A percentile compares a stretch with the other conserved stretches of the same genome.
These are phyloP conservation scores for Electrona antarctica DNA, from an alignment of 2,113 vertebrate species.

Conservation along the genomic window DNA sequence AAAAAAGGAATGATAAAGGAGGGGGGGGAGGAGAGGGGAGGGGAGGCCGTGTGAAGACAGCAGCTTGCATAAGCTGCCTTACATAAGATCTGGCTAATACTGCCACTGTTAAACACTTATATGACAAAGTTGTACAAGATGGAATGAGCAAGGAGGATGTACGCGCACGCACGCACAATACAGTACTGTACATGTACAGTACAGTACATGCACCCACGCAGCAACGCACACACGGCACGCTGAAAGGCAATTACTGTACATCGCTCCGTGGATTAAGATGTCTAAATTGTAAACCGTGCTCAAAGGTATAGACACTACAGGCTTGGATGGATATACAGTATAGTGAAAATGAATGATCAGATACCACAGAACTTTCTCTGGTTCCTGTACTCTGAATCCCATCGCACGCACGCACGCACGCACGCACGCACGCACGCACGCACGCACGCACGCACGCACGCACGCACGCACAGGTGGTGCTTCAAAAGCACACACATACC, in stretches of 20 bases:
- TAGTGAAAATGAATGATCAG: too few relatives aligned
- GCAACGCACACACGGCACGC: background rate
- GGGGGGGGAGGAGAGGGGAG: background rate
- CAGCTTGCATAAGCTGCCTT: conserved; percentile 66
- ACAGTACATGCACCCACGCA: background rate
- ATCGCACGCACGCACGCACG: too few relatives aligned
- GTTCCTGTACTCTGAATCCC: too few relatives aligned
- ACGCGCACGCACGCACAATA: conserved; percentile 3
- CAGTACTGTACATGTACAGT: background rate
- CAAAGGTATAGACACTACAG: too few relatives aligned
- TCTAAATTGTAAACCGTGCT: too few relatives aligned
- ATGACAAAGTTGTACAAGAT: conserved; percentile 55
- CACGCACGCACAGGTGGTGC: background rate
- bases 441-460: too few relatives aligned
- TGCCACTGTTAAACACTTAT: conserved; percentile 46
- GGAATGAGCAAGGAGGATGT: conserved; percentile 26
- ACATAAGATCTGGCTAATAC: conserved; percentile 70
- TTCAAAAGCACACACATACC: background rate
- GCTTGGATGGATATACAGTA: too few relatives aligned
- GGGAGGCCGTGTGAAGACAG: conserved; percentile 38
- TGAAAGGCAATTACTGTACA: background rate
- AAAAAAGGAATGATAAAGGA: conserved; percentile 43
- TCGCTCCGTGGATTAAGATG: too few relatives aligned
- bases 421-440: too few relatives aligned
- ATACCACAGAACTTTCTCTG: too few relatives aligned